Evolutionary conservation across 2,888 invertebrate species (phyloP), one percentile per base, ranked within the genome.

Genomic region (Tachystola acroxantha): DNA sequence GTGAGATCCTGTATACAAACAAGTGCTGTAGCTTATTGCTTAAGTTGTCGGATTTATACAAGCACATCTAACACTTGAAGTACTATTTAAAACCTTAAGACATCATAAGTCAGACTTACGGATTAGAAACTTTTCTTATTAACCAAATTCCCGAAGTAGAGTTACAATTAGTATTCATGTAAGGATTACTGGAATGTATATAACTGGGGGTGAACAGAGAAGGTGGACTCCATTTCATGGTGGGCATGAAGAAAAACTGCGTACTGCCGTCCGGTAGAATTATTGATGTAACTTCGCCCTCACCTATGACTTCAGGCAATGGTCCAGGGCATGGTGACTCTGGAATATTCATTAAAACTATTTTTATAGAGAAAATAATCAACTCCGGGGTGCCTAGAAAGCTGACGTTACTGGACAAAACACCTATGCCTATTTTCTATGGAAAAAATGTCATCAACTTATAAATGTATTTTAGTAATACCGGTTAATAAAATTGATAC

Each of bases 201-300:
- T 30, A 31, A 34, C 43, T 45, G 1, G 45, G 45, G 24, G 45
- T 45, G 30, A 30, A 47, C 12, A 41, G 41, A 42, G 39, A 46
- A 19, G 50, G 37, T 6, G 55, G 36, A 46, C 54, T 52, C 53
- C 60, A 57, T 35, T 62, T 62, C 10, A 51, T 34, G 3, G 53
- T 53, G 9, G 84, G 85, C 20, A 70, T 43, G 46, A 85, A 86
- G 38, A 69, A 69, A 27, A 66, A 66, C 43, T 80, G 79, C 1
- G 69, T 41, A 20, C 57, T 66, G 16, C 86, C 86, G 47, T 86
- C 80, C 1, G 79, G 73, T 26, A 67, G 55, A 14, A 63, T 45
- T 2, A 78, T 28, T 1, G 78, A 58, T 1, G 60, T 57, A 2
- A 86, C 64, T 34, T 82, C 75, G 12, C 86, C 86, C 48, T 85